Evolutionary conservation across 2,113 vertebrate species (phyloP), one percentile per base, ranked within the genome.

Genomic region (Lamprologus speciosus): DNA sequence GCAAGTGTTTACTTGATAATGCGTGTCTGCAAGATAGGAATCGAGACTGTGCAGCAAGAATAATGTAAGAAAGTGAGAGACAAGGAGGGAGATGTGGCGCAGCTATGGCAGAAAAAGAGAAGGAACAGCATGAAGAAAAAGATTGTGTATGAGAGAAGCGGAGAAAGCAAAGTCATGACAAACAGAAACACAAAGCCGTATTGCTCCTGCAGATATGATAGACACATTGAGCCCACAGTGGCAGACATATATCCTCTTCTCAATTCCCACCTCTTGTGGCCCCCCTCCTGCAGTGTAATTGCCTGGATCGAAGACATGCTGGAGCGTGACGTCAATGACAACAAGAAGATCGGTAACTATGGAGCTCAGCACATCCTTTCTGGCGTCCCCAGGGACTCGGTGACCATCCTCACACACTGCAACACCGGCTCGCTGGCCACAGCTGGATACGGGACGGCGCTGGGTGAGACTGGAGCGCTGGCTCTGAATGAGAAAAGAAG

Each of bases 371-470:
- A 97, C 94, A 97, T 98, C 90, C 95, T 98, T 88, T 97, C 95
- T 1, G 96, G 95, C 2, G 96, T 97, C 7, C 92, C 87, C 1
- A 93, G 95, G 14, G 96, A 97, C 87, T 96, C 96, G 0, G 97
- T 98, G 87, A 97, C 95, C 1, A 96, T 98, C 70, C 96, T 98
- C 80, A 98, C 97, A 8, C 98, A 98, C 95, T 98, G 97, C 94
- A 98, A 98, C 96, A 98, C 97, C 0, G 98, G 98, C 7, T 97
- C 97, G 0, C 95, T 98, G 87, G 97, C 98, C 90, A 98, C 98
- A 0, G 97, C 97, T 2, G 98, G 98, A 94, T 98, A 98, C 1
- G 97, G 98, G 55, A 98, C 98, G 1, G 98, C 98, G 1, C 96
- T 98, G 35, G 97, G 97, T 14, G 60, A 93, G 94, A 35, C 31